Percentiles rank a stretch among this genome's conserved stretches.
These are phyloP conservation scores for Ischnura elegans DNA, from an alignment of 2,888 invertebrate genomes.

Conservation along the genomic window DNA sequence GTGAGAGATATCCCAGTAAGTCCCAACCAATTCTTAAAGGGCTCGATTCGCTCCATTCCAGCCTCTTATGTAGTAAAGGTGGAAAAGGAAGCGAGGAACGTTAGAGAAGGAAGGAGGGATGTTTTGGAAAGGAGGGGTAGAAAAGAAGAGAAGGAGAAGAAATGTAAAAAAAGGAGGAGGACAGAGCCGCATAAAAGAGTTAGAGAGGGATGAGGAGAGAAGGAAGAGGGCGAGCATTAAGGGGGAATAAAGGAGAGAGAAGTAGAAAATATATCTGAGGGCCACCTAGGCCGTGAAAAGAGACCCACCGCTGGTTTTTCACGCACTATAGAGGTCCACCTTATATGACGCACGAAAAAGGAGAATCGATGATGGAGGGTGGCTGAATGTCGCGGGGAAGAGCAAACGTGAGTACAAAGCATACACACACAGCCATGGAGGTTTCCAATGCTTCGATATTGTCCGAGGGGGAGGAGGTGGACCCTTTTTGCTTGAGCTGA, in stretches of 20 bases:
- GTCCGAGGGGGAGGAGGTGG: neutral
- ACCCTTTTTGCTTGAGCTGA: too few relatives aligned
- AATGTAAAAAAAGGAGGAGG: neutral
- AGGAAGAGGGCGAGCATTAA: neutral
- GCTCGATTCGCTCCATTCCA: slow-evolving; percentile 27
- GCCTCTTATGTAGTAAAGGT: slow-evolving; percentile 13
- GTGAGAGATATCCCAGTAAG: neutral
- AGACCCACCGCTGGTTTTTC: neutral
- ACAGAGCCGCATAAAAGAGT: too few relatives aligned
- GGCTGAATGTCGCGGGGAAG: neutral
- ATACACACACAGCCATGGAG: neutral
- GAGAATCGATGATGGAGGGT: neutral
- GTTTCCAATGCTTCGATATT: slow-evolving; percentile 26
- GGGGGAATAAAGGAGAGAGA: neutral
- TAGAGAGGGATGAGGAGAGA: neutral
- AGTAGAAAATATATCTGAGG: neutral
- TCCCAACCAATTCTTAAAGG: neutral
- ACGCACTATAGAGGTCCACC: neutral
- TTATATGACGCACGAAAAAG: neutral
- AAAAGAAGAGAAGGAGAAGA: neutral
- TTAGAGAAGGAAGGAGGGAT: neutral
- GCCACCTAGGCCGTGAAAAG: neutral
- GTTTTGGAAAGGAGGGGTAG: neutral
- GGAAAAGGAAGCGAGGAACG: neutral
- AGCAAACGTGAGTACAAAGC: neutral